These are phyloP conservation scores for Drosophila subpulchrella DNA, from an alignment of 1,140 invertebrate genomes.

Conservation along the genomic window DNA sequence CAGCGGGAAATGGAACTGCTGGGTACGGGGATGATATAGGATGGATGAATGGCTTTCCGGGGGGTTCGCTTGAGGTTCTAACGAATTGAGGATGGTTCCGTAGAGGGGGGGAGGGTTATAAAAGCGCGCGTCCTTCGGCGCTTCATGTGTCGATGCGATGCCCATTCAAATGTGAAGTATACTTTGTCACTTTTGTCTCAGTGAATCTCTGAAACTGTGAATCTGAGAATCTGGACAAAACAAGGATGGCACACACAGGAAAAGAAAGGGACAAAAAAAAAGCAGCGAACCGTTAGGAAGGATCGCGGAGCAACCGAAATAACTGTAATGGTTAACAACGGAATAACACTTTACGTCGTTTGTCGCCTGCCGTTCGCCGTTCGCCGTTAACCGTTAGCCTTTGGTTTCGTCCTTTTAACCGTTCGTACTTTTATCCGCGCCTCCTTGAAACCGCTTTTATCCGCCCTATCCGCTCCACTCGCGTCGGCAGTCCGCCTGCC, in stretches of 20 bases:
- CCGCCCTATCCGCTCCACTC: neutral
- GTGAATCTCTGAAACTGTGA: no score
- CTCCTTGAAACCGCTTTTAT: neutral
- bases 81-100: neutral
- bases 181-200: slow-evolving; percentile 6
- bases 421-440: neutral
- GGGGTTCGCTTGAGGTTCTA: neutral
- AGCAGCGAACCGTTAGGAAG: neutral
- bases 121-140: slow-evolving; percentile 5
- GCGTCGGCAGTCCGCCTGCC: slow-evolving; percentile 18
- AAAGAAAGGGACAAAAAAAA: neutral
- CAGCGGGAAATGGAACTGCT: neutral
- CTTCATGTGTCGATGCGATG: slow-evolving; percentile 2
- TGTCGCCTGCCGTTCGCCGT: neutral
- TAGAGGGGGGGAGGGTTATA: neutral
- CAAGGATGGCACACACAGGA: neutral
- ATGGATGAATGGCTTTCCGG: slow-evolving; percentile 2
- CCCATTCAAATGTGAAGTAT: slow-evolving; percentile 7
- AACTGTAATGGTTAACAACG: neutral
- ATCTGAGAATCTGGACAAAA: neutral
- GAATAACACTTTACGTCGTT: slow-evolving; percentile 2
- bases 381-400: neutral
- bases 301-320: neutral
- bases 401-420: neutral
- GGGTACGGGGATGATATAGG: neutral